These are phyloP conservation scores for Capitulum mitella DNA, from an alignment of 2,888 invertebrate genomes.

Conservation along the genomic window DNA sequence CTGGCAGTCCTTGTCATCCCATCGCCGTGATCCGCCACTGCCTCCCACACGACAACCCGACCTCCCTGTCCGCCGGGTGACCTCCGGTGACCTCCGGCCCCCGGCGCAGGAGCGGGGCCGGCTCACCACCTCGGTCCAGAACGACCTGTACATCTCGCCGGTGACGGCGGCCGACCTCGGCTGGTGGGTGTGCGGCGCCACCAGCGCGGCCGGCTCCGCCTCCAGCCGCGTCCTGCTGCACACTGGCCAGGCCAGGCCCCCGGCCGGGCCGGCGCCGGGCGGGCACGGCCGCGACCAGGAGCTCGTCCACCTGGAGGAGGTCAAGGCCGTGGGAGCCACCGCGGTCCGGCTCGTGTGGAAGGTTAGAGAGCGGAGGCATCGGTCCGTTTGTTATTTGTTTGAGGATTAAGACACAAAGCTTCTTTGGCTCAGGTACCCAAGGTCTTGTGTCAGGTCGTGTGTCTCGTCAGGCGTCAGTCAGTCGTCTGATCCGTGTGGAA, in stretches of 20 bases:
- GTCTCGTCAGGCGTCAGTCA: no score
- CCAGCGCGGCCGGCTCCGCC: background rate
- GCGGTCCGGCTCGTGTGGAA: background rate
- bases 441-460: no score
- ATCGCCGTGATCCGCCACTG: no score
- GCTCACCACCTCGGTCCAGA: background rate
- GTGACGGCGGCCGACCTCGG: constrained; percentile 8
- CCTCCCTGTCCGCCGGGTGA: no score
- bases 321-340: background rate
- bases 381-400: no score
- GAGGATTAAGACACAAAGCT: no score
- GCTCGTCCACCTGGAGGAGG: background rate
- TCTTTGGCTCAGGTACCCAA: no score
- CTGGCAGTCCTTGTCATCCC: no score
- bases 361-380: background rate
- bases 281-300: background rate
- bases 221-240: background rate
- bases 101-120: constrained; percentile 12
- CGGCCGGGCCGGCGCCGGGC: background rate
- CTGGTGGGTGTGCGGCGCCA: constrained; percentile 13
- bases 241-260: background rate
- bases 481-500: no score
- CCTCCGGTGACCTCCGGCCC: no score
- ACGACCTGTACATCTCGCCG: constrained; percentile 14
- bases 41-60: no score